Base-by-base conservation (phyloP, 2,888 invertebrate genomes). In the Pseudococcus longispinus region DNA sequence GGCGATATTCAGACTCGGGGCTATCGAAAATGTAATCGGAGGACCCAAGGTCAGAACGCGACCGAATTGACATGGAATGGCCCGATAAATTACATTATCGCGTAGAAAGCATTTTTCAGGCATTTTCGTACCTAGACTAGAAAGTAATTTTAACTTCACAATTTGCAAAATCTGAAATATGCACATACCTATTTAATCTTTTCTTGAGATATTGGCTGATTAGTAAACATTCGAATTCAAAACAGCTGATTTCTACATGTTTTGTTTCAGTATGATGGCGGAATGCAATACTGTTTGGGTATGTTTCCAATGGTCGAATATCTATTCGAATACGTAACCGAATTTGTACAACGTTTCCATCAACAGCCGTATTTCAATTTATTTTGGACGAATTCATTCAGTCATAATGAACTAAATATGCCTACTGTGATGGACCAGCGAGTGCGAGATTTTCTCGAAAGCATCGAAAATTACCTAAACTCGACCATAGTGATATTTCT, bases 381-480 rank as follows among this genome's bases (percentile, higher is more conserved):
- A 20, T 95, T 96, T 90, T 96, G 96, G 96, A 93, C 94, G 88
- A 95, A 95, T 89, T 93, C 94, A 20, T 94, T 94, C 88, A 95
- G 95, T 89, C 95, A 95, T 90, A 94, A 95, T 88, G 92, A 93
- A 85, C 91, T 94, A 42, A 95, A 94, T 89, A 92, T 93, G 6
- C 93, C 94, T 0, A 92, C 94, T 26, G 92, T 93, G 44, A 93
- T 94, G 91, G 96, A 96, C 89, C 23, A 65, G 0, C 26, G 70
- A 26, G 26, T 83, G 0, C n/a, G 26, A 13, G 91, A 90, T 4
- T 92, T 93, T 84, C 90, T 95, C 87, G 91, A 92, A 74, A 90
- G 92, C 26, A 89, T 90, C 87, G 94, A 94, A 89, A 91, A 95
- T 46, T 91, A 93, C 88, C 91, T 92, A 46, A 92, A 94, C 74